phyloP scores from a whole-genome alignment of 2,888 invertebrate genomes.

The Dexiosoma caninum region DNA sequence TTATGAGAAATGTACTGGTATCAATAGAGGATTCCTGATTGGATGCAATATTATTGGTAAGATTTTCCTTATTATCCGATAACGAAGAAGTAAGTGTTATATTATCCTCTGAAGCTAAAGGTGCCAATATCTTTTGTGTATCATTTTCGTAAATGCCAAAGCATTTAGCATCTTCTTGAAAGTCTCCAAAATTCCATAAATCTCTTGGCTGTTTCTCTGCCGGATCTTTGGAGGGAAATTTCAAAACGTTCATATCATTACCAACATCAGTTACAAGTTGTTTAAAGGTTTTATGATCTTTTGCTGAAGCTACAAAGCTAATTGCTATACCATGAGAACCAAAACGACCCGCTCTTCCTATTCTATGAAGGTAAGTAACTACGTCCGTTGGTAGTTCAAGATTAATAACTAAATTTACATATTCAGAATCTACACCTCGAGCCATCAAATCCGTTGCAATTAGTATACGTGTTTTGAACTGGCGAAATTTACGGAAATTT shows the following conservation, averaged over 20 bases:
- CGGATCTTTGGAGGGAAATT: constrained; percentile 73
- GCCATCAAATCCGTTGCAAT: constrained; percentile 94
- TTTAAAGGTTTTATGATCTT: constrained; percentile 81
- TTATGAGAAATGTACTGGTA: constrained; percentile 68
- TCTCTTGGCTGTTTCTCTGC: constrained; percentile 68
- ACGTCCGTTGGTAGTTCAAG: constrained; percentile 89
- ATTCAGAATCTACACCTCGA: constrained; percentile 95
- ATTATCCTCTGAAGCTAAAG: constrained; percentile 66
- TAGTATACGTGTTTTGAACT: constrained; percentile 89
- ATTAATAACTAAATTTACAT: constrained; percentile 95
- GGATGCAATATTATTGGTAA: constrained; percentile 55
- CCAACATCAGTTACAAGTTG: constrained; percentile 81
- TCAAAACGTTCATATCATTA: constrained; percentile 78
- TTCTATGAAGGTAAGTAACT: constrained; percentile 94
- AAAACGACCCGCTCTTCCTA: constrained; percentile 96
- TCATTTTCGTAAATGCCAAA: constrained; percentile 65
- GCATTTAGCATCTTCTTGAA: constrained; percentile 64
- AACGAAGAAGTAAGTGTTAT: constrained; percentile 43
- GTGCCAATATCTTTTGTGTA: constrained; percentile 59
- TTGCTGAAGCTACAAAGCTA: constrained; percentile 83
- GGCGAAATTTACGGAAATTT: constrained; percentile 87
- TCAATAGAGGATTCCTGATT: constrained; percentile 66
- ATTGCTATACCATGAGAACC: constrained; percentile 91
- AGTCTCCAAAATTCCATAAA: constrained; percentile 71
- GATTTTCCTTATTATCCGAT: constrained; percentile 62